phyloP scores from a whole-genome alignment of 2,888 invertebrate genomes.

The Acanthosepion lycidas region DNA sequence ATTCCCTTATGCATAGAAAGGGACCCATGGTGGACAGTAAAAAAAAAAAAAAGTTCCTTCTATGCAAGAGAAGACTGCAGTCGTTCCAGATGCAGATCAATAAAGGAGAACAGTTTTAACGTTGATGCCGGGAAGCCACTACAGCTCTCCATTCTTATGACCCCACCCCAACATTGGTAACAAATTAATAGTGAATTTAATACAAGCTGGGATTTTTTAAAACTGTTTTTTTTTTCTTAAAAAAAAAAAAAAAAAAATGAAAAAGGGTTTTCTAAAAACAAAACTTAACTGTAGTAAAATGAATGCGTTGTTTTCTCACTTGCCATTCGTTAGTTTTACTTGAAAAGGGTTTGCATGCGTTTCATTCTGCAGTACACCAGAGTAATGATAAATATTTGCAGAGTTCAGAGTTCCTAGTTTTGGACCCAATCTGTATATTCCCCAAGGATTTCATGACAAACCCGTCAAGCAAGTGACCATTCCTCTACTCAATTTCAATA shows the following conservation, averaged over 20 bases:
- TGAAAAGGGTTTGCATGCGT: background rate
- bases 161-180: too few relatives aligned
- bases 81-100: background rate
- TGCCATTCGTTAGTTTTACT: background rate
- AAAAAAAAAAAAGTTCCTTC: background rate
- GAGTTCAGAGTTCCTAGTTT: background rate
- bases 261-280: background rate
- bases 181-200: background rate
- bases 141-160: background rate
- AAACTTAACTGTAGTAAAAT: background rate
- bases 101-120: background rate
- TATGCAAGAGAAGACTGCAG: background rate
- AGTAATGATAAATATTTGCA: background rate
- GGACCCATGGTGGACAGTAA: background rate
- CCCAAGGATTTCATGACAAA: background rate
- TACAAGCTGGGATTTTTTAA: background rate
- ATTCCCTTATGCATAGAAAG: background rate
- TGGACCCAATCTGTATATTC: background rate
- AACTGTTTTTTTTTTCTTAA: background rate
- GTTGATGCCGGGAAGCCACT: background rate
- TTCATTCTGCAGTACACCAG: background rate
- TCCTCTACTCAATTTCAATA: background rate
- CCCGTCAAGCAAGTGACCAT: background rate
- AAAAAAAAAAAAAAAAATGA: background rate
- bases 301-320: background rate